Base-by-base conservation (phyloP, 2,888 invertebrate genomes). In the Hemaris fuciformis region DNA sequence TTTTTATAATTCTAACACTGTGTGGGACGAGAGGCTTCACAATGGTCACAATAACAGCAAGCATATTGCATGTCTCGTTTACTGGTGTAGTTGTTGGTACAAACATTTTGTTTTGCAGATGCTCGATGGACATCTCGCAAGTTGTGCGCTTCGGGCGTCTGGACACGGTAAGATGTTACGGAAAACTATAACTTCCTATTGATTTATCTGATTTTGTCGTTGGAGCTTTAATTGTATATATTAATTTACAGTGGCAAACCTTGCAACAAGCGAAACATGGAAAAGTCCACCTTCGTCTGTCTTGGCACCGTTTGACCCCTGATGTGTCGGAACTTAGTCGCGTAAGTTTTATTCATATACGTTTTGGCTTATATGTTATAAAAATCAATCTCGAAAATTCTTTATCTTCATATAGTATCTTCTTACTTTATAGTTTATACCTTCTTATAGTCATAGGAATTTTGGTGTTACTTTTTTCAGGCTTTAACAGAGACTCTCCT, bases 221-320 rank as follows among this genome's bases (percentile, higher is more conserved):
- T 7, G 2, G 23, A 46, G 1, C n/a, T n/a, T n/a, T n/a, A n/a
- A n/a, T n/a, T n/a, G n/a, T n/a, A n/a, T n/a, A n/a, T n/a, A n/a
- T n/a, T n/a, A n/a, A n/a, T 42, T 77, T 81, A 48, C 86, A 99
- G 98, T 99, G 99, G 99, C 94, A 98, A 70, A 97, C 98, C 0
- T 93, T 99, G 71, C 98, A 99, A 85, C 97, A 98, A 87, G 98
- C 98, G 7, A 98, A 98, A 85, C 97, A 98, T 79, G 99, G 99
- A 5, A 96, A 98, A 93, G 94, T 99, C 0, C 98, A 99, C 80
- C 87, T 99, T 60, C 95, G 97, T 59, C 93, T 98, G 59, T 95
- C 96, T 5, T 99, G 99, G 99, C 94, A 98, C 71, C 94, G 95
- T 61, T 93, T 99, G 61, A 95, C 96, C 59, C 90, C 95, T 38